These are phyloP conservation scores for Varanus salvator DNA, from an alignment of 2,113 vertebrate species.

Conservation along the genomic window DNA sequence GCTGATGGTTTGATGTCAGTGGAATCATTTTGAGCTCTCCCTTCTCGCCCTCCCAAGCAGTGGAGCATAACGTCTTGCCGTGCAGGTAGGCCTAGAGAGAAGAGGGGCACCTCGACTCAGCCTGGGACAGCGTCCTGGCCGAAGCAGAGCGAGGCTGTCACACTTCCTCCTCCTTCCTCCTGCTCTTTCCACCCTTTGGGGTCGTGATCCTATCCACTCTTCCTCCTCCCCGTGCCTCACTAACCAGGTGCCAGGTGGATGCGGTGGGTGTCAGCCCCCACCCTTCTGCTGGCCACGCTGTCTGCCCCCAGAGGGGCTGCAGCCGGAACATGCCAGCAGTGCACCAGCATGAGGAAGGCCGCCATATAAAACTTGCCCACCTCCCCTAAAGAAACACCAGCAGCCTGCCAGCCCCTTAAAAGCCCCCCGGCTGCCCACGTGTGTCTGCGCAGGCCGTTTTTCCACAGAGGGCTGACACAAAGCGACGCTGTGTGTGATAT, in stretches of 20 bases:
- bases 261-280: too few relatives aligned
- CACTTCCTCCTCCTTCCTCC: rapidly evolving
- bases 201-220: too few relatives aligned
- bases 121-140: background rate
- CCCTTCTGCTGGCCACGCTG: too few relatives aligned
- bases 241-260: too few relatives aligned
- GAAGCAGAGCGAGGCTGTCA: background rate
- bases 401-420: background rate
- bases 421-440: background rate
- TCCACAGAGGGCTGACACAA: background rate
- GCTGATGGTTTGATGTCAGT: background rate
- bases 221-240: background rate
- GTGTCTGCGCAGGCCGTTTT: background rate
- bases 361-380: background rate
- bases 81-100: background rate
- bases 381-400: background rate
- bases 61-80: background rate
- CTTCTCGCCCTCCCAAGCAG: too few relatives aligned
- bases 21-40: too few relatives aligned
- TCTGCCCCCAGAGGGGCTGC: too few relatives aligned
- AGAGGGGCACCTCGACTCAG: background rate
- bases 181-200: too few relatives aligned
- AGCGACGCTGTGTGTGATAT: background rate
- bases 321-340: too few relatives aligned
- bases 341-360: too few relatives aligned